Base-by-base conservation (phyloP, 2,888 invertebrate genomes). In the Rhagium mordax region DNA sequence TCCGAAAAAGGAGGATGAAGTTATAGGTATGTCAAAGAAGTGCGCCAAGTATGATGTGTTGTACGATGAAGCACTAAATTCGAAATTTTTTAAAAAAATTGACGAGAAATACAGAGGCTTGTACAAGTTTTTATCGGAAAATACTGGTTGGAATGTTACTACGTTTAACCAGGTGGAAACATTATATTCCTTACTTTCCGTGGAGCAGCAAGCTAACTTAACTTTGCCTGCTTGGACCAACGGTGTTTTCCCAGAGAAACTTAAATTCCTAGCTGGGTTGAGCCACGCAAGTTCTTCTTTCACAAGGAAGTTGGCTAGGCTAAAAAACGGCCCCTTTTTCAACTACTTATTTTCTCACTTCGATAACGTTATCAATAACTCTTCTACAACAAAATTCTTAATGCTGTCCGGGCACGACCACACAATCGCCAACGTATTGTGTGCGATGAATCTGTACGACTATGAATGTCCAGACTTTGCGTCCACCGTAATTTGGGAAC, bases 371-470 rank as follows among this genome's bases (percentile, higher is more conserved):
- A 15, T 67, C 24, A 24, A 62, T 21, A 51, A 51, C 18, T 13
- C 47, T 29, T 57, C 33, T 16, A 0, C 70, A 8, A 24, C 29
- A 16, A 80, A 78, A 72, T 78, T 79, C 27, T 65, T 78, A 13
- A 78, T 78, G 75, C 53, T 80, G 80, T 94, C 94, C 79, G 94
- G 89, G 0, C 96, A 96, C 82, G 96, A 96, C 83, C 90, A 92
- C 1, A 95, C 94, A 0, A 86, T 96, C 10, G 93, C 92, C 0
- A 92, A 90, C 81, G 79, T 95, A 41, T 88, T 95, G 0, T 92
- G 92, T 84, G 90, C 93, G 0, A 85, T 96, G 7, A 91, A 91
- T 20, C 74, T 95, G 27, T 95, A 90, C 79, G 89, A 93, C 74
- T 86, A 88, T 7, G 91, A 91, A 70, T 91, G 91, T 78, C 94